phyloP scores from a whole-genome alignment of 2,888 invertebrate genomes.

The Eupsilia transversa region DNA sequence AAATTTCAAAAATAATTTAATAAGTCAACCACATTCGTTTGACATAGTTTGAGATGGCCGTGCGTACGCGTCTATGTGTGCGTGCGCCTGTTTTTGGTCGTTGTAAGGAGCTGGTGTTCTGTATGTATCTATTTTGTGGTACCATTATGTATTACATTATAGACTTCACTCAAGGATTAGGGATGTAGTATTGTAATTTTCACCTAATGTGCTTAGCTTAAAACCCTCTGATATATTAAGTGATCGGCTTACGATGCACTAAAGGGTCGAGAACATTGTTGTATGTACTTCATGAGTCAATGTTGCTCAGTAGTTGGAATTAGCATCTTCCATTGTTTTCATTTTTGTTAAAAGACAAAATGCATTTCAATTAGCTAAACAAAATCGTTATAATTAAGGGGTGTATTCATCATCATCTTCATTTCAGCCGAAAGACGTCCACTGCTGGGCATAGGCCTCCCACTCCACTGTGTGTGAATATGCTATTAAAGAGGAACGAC shows the following conservation, averaged over 20 bases:
- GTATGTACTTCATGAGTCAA: not conserved
- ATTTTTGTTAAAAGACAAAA: not conserved
- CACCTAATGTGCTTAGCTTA: conserved; percentile 30
- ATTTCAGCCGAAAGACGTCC: not conserved
- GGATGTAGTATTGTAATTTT: conserved; percentile 30
- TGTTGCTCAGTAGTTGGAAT: not conserved
- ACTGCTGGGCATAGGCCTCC: not conserved
- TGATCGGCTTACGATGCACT: conserved; percentile 32
- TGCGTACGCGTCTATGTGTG: not conserved
- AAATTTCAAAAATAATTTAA: not conserved
- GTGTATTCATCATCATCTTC: not conserved
- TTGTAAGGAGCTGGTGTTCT: not conserved
- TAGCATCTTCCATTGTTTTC: not conserved
- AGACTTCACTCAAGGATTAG: conserved; percentile 31
- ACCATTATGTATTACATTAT: not conserved
- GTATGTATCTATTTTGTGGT: not conserved
- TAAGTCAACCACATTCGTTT: not conserved
- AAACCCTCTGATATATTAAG: not conserved
- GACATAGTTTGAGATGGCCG: not conserved
- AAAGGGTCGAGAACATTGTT: not conserved
- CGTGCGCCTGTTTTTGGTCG: not conserved
- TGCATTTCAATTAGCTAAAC: not conserved
- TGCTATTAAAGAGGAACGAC: not conserved
- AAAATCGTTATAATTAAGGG: not conserved
- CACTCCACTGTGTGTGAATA: not conserved